phyloP scores from a whole-genome alignment of 2,113 vertebrate species.

The Pionites leucogaster region DNA sequence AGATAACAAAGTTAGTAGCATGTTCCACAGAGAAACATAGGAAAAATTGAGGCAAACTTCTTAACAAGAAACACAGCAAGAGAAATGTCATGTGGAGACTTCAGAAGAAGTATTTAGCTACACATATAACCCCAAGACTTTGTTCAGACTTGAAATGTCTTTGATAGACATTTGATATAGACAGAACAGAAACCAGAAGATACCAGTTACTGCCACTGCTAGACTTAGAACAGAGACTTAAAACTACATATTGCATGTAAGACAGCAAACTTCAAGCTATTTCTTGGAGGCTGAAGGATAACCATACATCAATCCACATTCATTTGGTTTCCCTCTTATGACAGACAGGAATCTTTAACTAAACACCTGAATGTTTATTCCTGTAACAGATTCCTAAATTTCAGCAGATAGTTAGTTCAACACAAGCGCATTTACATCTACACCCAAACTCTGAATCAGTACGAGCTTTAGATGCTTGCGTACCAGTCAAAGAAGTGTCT shows the following conservation, averaged over 20 bases:
- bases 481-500: not conserved
- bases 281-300: not conserved
- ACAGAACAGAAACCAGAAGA: not conserved
- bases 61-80: not conserved
- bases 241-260: fast-evolving
- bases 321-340: not conserved
- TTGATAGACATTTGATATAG: too few relatives aligned
- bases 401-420: not conserved
- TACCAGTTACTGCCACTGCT: not conserved
- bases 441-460: not conserved
- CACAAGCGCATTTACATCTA: not conserved
- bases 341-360: not conserved
- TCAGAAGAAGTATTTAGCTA: not conserved
- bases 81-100: not conserved
- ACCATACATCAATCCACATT: not conserved
- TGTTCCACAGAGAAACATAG: not conserved
- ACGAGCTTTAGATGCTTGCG: not conserved
- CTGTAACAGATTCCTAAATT: not conserved
- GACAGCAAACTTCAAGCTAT: not conserved
- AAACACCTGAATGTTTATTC: not conserved
- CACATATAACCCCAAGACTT: not conserved
- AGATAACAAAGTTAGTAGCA: not conserved
- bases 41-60: not conserved
- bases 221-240: not conserved
- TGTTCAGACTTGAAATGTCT: not conserved